A percentile compares a stretch with the other conserved stretches of the same genome.
Conservation (phyloP, 2,113 vertebrate genomes). For the Perca schrenkii region DNA sequence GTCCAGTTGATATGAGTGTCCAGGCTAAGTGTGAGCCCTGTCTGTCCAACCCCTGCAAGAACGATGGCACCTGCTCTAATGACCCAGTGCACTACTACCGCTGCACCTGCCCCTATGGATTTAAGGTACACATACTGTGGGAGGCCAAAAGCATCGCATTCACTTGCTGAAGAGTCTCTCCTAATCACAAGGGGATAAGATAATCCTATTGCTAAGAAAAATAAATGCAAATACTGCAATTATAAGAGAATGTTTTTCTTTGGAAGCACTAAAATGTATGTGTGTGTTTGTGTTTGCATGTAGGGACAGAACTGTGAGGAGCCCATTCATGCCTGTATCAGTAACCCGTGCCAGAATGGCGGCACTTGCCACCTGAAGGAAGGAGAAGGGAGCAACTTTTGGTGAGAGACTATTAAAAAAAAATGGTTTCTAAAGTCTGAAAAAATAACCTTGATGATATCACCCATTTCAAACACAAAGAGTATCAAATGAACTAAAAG, state of each 20-base stretch:
- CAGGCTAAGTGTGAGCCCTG: constrained; percentile 98
- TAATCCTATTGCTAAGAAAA: background rate
- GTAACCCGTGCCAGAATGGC: constrained; percentile 92
- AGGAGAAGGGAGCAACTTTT: constrained; percentile 93
- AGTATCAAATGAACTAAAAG: background rate
- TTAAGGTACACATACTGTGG: constrained; percentile 87
- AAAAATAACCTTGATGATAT: background rate
- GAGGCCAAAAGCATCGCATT: background rate
- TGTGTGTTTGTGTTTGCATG: constrained; percentile 35
- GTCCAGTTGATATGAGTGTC: constrained; percentile 92
- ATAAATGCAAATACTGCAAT: background rate
- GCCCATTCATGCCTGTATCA: constrained; percentile 95
- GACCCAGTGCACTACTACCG: constrained; percentile 97
- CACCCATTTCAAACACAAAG: too few relatives aligned
- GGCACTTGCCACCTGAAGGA: constrained; percentile 97
- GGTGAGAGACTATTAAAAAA: constrained; percentile 83
- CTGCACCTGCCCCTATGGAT: constrained; percentile 96
- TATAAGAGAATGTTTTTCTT: constrained; percentile 15
- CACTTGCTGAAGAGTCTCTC: background rate
- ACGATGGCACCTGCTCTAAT: constrained; percentile 95
- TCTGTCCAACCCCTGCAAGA: constrained; percentile 95
- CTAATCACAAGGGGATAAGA: background rate
- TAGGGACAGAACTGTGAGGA: constrained; percentile 96
- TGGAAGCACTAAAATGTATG: background rate
- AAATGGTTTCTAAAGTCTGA: background rate